Evolutionary conservation across 2,888 invertebrate genomes (phyloP).

Genomic region (Oscheius myriophilus): DNA sequence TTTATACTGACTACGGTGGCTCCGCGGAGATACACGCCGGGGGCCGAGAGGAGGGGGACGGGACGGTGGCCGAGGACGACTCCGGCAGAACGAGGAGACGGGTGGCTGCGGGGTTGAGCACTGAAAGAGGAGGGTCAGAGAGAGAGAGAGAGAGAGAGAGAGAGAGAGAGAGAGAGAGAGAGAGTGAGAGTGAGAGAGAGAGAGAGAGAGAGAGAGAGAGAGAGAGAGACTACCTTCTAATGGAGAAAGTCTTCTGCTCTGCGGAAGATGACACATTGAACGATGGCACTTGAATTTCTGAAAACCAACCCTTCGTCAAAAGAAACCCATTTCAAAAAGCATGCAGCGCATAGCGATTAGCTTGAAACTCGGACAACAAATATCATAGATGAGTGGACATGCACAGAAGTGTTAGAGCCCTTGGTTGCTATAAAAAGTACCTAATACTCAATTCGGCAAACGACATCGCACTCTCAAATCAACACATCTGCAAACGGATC

Average conservation of each 20-base stretch:
- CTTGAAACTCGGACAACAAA: slow-evolving; percentile 7
- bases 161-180: slow-evolving; percentile 10
- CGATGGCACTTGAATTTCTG: slow-evolving; percentile 17
- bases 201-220: not conserved
- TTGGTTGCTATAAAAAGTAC: slow-evolving; percentile 11
- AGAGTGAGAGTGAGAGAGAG: slow-evolving; percentile 4
- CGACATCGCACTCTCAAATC: slow-evolving; percentile 27
- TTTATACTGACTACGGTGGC: slow-evolving; percentile 10
- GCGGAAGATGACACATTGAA: slow-evolving; percentile 10
- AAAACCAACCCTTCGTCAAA: not conserved
- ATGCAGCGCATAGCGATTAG: slow-evolving; percentile 1
- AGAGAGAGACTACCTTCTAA: not conserved
- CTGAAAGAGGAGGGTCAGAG: slow-evolving; percentile 9
- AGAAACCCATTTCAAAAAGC: not conserved
- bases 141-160: slow-evolving; percentile 6
- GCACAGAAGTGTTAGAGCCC: slow-evolving; percentile 20
- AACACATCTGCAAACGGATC: slow-evolving; percentile 31
- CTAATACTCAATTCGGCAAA: slow-evolving; percentile 15
- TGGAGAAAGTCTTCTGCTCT: not conserved
- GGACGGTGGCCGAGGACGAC: slow-evolving; percentile 22
- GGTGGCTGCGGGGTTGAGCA: slow-evolving; percentile 12
- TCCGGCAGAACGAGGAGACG: slow-evolving; percentile 1
- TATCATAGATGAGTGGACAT: slow-evolving; percentile 14
- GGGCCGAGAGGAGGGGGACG: slow-evolving; percentile 10
- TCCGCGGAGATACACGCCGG: slow-evolving; percentile 13